Conservation (phyloP, 92 coral and sea anemone species). For the Epizoanthus ramosus region DNA sequence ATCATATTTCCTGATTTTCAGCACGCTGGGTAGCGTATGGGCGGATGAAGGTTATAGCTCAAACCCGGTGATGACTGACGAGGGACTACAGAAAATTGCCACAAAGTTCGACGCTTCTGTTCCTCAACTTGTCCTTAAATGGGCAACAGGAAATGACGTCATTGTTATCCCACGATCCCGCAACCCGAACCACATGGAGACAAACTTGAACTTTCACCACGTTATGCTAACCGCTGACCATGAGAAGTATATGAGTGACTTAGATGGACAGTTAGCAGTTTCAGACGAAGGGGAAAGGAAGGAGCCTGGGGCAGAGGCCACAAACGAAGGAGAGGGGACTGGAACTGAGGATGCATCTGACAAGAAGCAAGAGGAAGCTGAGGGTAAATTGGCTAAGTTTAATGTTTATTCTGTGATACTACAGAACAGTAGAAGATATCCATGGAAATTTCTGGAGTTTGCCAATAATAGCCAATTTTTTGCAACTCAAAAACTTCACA, state of each 20-base stretch:
- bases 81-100: constrained; percentile 72
- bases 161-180: constrained; percentile 85
- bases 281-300: constrained; percentile 57
- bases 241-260: constrained; percentile 53
- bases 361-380: background rate
- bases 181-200: constrained; percentile 83
- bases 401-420: too few relatives aligned
- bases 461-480: too few relatives aligned
- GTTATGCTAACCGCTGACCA: constrained; percentile 68
- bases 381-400: background rate
- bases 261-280: constrained; percentile 73
- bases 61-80: constrained; percentile 81
- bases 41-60: constrained; percentile 69
- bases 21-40: constrained; percentile 91
- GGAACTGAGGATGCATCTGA: background rate
- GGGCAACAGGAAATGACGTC: constrained; percentile 87
- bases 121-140: constrained; percentile 83
- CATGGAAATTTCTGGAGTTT: too few relatives aligned
- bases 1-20: constrained; percentile 27
- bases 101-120: constrained; percentile 79
- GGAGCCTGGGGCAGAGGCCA: constrained; percentile 23
- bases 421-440: too few relatives aligned
- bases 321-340: background rate
- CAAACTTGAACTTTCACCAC: constrained; percentile 84
- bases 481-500: too few relatives aligned